Evolutionary conservation across 1,140 invertebrate genomes (phyloP), one percentile per base, ranked within the genome.

Genomic region (Pogonognathellus flavescens): DNA sequence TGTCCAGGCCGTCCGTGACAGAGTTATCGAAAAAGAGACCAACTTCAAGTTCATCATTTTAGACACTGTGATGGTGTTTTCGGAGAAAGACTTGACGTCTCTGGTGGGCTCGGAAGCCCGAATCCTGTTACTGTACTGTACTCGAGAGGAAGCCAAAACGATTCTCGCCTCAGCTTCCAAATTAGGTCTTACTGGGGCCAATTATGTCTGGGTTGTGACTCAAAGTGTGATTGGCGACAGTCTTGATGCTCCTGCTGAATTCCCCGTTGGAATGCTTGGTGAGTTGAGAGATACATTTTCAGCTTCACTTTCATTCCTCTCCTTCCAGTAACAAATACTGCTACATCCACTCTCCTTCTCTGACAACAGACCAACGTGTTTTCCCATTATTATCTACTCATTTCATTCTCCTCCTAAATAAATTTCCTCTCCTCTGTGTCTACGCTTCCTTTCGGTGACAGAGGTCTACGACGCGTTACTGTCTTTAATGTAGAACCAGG

Each of bases 161-260:
- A 98, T 99, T 49, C 91, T 99, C 62, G 93, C 93, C 2, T 94
- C 93, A 14, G 97, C 97, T 3, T 92, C 93, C 84, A 94, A 96
- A 88, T 92, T 96, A 86, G 95, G 96, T 87, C 94, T 98, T 66
- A 98, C 97, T 0, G 96, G 96, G 3, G 95, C 97, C 90, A 97
- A 98, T 90, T 98, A 98, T 90, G 96, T 98, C 9, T 99, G 97
- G 97, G 96, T 99, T 72, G 96, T 86, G 0, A 97, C 96, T n/a
- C 96, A 98, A 90, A 96, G 96, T 89, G 96, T 97, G 62, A 96
- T 98, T 57, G 96, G 90, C 93, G 89, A 95, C 89, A 89, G 72
- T 70, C 88, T 88, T 18, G 89, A 89, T 57, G 87, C 87, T 82
- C 87, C 84, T 11, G n/a, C 93, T 86, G 94, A 96, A 88, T 98